These are phyloP conservation scores for Falco punctatus DNA, from an alignment of 2,113 vertebrate species.

Conservation along the genomic window DNA sequence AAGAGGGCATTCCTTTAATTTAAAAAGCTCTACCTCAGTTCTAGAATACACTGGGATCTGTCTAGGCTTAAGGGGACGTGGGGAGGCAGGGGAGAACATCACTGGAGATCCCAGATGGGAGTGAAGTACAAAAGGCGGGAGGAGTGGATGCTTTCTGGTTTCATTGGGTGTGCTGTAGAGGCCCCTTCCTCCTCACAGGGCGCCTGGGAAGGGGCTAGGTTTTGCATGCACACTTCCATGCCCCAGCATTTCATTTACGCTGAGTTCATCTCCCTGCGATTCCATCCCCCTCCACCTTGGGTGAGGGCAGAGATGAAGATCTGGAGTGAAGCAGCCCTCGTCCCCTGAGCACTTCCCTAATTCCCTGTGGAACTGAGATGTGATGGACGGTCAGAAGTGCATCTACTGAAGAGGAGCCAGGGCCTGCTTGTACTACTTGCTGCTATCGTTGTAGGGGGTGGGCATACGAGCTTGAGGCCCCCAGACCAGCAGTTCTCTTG, in stretches of 20 bases:
- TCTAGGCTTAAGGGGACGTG: neutral
- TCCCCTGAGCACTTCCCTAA: constrained; percentile 54
- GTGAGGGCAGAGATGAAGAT: constrained; percentile 72
- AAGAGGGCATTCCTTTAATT: neutral
- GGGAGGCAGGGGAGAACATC: neutral
- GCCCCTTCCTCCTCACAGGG: neutral
- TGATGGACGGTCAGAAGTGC: constrained; percentile 61
- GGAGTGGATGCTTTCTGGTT: neutral
- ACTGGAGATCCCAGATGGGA: neutral
- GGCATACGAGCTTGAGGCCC: constrained; percentile 12
- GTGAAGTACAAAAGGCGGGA: neutral
- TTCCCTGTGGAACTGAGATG: constrained; percentile 68
- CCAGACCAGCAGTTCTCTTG: constrained; percentile 26
- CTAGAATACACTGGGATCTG: neutral
- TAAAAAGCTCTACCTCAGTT: neutral
- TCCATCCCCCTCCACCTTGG: constrained; percentile 35
- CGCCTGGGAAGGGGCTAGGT: neutral
- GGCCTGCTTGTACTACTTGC: constrained; percentile 41
- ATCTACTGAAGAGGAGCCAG: constrained; percentile 71
- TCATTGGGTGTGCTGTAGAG: neutral
- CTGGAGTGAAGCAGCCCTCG: constrained; percentile 63
- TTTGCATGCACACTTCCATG: constrained; percentile 59
- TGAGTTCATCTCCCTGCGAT: constrained; percentile 55
- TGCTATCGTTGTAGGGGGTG: constrained; percentile 10
- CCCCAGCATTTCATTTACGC: constrained; percentile 69